Percentiles rank a stretch among this genome's conserved stretches.
These are phyloP conservation scores for Eudyptes chrysolophus DNA, from an alignment of 2,113 vertebrate genomes.

Conservation along the genomic window DNA sequence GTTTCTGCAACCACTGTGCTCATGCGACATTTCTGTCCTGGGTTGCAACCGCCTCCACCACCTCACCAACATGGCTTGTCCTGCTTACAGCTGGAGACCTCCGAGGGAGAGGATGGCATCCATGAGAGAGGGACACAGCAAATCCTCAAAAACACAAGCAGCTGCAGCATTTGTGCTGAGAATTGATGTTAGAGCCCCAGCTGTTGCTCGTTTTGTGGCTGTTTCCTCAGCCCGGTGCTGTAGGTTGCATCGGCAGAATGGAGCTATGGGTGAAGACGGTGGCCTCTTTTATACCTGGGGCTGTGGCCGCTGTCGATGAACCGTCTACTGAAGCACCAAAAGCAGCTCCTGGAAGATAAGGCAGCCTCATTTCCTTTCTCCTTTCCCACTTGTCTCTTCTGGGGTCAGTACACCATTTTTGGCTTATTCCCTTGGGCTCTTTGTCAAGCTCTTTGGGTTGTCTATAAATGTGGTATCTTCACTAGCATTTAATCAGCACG, in stretches of 20 bases:
- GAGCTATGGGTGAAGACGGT: not conserved
- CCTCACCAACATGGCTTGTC: not conserved
- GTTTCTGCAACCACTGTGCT: not conserved
- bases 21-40: not conserved
- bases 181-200: not conserved
- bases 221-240: not conserved
- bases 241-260: not conserved
- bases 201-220: fast-evolving
- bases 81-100: not conserved
- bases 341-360: not conserved
- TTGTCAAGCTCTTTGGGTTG: not conserved
- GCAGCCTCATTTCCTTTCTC: not conserved
- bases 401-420: not conserved
- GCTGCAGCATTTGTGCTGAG: not conserved
- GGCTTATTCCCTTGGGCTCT: not conserved
- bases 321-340: not conserved
- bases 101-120: not conserved
- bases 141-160: not conserved
- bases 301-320: not conserved
- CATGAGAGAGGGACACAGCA: not conserved
- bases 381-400: not conserved
- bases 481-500: not conserved
- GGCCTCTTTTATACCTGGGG: not conserved
- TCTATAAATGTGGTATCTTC: not conserved
- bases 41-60: not conserved